Conservation (phyloP, 2,113 vertebrate genomes). For the Vulpes vulpes region DNA sequence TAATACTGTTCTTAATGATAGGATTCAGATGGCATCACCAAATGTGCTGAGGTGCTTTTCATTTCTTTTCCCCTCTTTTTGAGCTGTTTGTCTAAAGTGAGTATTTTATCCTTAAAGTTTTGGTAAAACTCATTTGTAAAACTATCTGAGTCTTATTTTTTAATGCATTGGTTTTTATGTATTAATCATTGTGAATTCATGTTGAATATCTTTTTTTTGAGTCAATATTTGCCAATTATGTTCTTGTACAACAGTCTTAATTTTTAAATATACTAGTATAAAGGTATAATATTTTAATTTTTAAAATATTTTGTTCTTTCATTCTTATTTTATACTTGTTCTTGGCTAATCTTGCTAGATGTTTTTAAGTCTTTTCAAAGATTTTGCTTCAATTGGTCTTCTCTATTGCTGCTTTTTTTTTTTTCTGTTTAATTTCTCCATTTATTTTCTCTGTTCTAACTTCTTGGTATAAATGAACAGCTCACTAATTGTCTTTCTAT, state of each 20-base stretch:
- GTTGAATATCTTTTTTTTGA: background rate
- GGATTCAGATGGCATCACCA: background rate
- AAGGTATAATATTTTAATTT: background rate
- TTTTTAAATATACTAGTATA: background rate
- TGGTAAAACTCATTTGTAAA: constrained; percentile 30
- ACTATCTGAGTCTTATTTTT: background rate
- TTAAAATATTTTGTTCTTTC: background rate
- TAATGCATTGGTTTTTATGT: background rate
- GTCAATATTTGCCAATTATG: background rate
- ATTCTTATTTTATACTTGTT: background rate
- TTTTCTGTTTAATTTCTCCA: background rate
- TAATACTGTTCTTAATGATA: background rate
- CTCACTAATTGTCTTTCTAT: background rate
- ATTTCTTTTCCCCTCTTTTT: background rate
- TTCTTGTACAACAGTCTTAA: background rate
- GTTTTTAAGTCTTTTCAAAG: background rate
- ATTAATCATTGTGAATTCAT: background rate
- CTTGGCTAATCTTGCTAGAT: background rate
- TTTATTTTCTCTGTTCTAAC: background rate
- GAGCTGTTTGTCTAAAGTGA: background rate
- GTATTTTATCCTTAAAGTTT: background rate
- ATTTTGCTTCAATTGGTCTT: background rate
- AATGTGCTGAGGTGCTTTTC: background rate
- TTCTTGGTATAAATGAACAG: background rate
- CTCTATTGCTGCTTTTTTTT: background rate